phyloP scores from a whole-genome alignment of 2,888 invertebrate genomes.

The Andrena flavipes region DNA sequence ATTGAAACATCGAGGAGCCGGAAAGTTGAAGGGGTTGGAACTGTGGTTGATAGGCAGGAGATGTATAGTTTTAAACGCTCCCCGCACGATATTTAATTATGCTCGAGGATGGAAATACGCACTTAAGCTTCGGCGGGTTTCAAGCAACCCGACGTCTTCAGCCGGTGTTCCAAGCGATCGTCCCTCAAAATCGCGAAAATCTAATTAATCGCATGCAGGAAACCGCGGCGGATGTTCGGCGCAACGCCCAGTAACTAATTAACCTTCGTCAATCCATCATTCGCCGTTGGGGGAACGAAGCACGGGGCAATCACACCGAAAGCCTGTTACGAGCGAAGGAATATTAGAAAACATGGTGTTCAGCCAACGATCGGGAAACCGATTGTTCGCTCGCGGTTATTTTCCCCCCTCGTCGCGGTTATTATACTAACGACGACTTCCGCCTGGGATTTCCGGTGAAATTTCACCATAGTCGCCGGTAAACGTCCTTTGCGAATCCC shows the following conservation, averaged over 20 bases:
- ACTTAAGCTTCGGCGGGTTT: neutral
- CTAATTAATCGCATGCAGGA: constrained; percentile 64
- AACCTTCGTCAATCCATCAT: constrained; percentile 65
- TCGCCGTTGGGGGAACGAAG: constrained; percentile 41
- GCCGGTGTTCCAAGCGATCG: constrained; percentile 17
- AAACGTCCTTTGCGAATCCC: neutral
- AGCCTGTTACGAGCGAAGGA: constrained; percentile 51
- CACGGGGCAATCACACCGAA: constrained; percentile 58
- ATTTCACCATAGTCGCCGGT: constrained; percentile 6
- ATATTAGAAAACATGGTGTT: constrained; percentile 55
- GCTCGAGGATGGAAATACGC: neutral
- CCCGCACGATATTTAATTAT: neutral
- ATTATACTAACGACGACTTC: constrained; percentile 43
- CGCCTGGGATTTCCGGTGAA: constrained; percentile 14
- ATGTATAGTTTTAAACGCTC: constrained; percentile 5
- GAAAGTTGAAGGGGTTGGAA: neutral
- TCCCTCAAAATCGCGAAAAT: constrained; percentile 60
- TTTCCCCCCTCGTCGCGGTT: neutral
- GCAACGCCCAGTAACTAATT: constrained; percentile 60
- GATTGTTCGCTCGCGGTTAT: constrained; percentile 34
- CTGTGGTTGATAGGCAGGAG: neutral
- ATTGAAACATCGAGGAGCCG: neutral
- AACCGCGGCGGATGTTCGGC: constrained; percentile 61
- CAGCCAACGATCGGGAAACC: constrained; percentile 45
- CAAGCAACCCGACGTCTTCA: neutral